Evolutionary conservation across 1,140 invertebrate genomes (phyloP), one percentile per base, ranked within the genome.

Genomic region (Calliopsis andreniformis): DNA sequence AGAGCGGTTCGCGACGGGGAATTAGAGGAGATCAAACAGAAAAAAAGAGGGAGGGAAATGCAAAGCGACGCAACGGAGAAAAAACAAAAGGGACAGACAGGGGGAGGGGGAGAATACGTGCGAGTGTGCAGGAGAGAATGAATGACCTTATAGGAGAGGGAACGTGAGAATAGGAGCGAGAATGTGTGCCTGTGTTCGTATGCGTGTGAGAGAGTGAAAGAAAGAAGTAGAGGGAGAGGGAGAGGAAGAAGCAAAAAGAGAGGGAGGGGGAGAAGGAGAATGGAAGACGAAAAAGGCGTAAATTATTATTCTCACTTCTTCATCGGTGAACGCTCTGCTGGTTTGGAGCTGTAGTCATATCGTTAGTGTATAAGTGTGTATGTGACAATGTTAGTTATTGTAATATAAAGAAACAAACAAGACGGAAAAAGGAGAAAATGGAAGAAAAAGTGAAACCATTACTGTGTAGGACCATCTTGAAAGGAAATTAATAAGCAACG

Each of bases 341-440:
- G 90, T 90, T 90, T 91, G 88, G 90, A 90, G 89, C 90, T 86
- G 87, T 91, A 90, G 87, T 91, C 90, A 91, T 91, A 90, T 91
- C 90, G 89, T 91, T 91, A 90, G 90, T 86, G 87, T 87, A 83
- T 90, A 90, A 91, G 89, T 86, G 88, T 89, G 89, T 90, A 90
- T 90, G 89, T 91, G 87, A 89, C 86, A 87, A 90, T 91, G 90
- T 90, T 91, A 90, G 90, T 90, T 91, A 91, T 89, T 90, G 90
- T 91, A 91, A 91, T 89, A 90, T 91, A 90, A 83, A 83, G 35
- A 63, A 62, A 49, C 72, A 56, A 32, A 39, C 39, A 71, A 61
- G 45, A 69, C 20, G 64, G 78, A 59, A 67, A 39, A 59, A 30
- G 32, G 8, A 20, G 53, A 32, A 64, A 76, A 58, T n/a, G 23